These are phyloP conservation scores for Acrobasis suavella DNA, from an alignment of 2,888 invertebrate species.

Conservation along the genomic window DNA sequence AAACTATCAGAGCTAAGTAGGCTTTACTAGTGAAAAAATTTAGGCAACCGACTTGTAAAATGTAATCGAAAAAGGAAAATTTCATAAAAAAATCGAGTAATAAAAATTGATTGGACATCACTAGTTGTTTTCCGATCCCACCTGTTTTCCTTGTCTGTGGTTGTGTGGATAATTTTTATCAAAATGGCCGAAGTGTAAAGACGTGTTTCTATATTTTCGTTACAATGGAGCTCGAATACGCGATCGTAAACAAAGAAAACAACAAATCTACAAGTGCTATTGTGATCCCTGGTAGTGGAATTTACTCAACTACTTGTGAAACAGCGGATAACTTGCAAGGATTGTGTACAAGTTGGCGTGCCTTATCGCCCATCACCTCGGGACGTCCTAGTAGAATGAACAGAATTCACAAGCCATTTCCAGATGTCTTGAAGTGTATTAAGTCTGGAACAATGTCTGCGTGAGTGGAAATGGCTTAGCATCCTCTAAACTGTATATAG, in stretches of 20 bases:
- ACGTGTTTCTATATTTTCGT: constrained; percentile 66
- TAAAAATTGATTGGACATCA: neutral
- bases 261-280: constrained; percentile 51
- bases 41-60: no score
- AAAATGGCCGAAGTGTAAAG: constrained; percentile 80
- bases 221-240: constrained; percentile 74
- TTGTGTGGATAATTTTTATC: constrained; percentile 47
- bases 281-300: constrained; percentile 47
- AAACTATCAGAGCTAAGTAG: no score
- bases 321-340: constrained; percentile 49
- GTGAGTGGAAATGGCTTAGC: constrained; percentile 58
- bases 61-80: no score
- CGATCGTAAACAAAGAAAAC: constrained; percentile 55
- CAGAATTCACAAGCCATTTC: constrained; percentile 59
- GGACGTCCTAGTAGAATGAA: constrained; percentile 46
- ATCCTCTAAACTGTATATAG: constrained; percentile 41
- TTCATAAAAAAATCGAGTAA: neutral
- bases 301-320: constrained; percentile 43
- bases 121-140: neutral
- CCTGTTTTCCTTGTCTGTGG: neutral
- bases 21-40: no score
- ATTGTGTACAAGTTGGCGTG: constrained; percentile 47
- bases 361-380: constrained; percentile 45
- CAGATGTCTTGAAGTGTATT: constrained; percentile 51
- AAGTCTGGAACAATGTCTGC: constrained; percentile 45